phyloP scores from a whole-genome alignment of 35 echinoderm and acorn worm genomes.

The Apostichopus californicus region DNA sequence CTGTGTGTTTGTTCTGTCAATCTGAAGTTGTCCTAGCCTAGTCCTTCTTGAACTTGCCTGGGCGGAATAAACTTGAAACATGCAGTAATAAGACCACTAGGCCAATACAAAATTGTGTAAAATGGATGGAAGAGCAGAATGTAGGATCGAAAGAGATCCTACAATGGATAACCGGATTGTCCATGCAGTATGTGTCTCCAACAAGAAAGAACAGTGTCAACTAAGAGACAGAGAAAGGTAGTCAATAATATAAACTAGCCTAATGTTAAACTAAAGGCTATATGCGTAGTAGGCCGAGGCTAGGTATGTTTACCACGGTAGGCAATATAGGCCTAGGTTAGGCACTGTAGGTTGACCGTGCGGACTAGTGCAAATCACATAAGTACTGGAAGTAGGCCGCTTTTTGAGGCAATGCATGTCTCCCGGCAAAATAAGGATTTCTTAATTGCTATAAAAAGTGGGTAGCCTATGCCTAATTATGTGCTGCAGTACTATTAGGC shows the following conservation, averaged over 20 bases:
- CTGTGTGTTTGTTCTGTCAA: too few relatives aligned
- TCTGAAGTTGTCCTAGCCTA: too few relatives aligned
- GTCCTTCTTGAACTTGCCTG: too few relatives aligned
- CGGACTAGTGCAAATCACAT: too few relatives aligned
- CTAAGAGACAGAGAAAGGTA: constrained; percentile 46
- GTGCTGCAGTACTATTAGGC: neutral
- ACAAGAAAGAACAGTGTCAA: constrained; percentile 57
- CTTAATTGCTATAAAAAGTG: too few relatives aligned
- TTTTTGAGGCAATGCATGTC: too few relatives aligned
- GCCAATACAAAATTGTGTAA: neutral
- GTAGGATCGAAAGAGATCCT: constrained; percentile 36
- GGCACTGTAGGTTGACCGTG: neutral
- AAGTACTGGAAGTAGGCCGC: too few relatives aligned
- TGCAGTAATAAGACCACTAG: neutral
- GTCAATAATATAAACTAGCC: neutral
- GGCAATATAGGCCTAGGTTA: neutral
- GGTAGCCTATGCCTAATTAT: too few relatives aligned
- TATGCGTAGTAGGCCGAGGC: too few relatives aligned
- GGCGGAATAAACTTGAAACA: too few relatives aligned
- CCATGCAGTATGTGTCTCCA: constrained; percentile 41
- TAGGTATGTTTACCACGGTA: too few relatives aligned
- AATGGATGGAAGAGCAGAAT: constrained; percentile 16
- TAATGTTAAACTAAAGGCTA: neutral
- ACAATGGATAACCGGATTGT: constrained; percentile 55
- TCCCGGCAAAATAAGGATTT: too few relatives aligned